These are phyloP conservation scores for Caenorhabditis inopinata DNA, from an alignment of 1,140 invertebrate genomes.

Conservation along the genomic window DNA sequence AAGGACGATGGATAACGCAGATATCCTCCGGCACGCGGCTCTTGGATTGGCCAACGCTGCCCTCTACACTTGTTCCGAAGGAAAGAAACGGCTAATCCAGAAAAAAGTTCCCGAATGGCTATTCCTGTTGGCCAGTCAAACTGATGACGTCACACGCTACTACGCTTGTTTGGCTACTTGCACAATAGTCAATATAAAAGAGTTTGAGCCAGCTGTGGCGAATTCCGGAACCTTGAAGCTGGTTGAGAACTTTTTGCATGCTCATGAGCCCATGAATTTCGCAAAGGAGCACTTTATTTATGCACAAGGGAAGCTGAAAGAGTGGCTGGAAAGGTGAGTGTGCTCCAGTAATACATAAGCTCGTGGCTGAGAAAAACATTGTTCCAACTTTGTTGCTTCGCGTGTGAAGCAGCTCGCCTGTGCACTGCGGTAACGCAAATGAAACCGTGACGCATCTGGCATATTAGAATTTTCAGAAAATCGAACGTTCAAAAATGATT, in stretches of 20 bases:
- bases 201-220: not conserved
- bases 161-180: slow-evolving; percentile 96
- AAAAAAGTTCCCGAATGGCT: slow-evolving; percentile 86
- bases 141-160: slow-evolving; percentile 83
- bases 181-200: slow-evolving; percentile 89
- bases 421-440: no score
- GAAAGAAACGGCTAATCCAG: slow-evolving; percentile 9
- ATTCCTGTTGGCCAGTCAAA: slow-evolving; percentile 92
- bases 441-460: no score
- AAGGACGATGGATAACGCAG: slow-evolving; percentile 59
- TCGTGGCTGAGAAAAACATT: no score
- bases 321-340: slow-evolving; percentile 73
- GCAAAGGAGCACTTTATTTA: slow-evolving; percentile 83
- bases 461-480: no score
- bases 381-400: no score
- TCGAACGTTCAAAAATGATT: no score
- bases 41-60: slow-evolving; percentile 92
- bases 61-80: slow-evolving; percentile 75
- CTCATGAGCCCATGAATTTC: slow-evolving; percentile 90
- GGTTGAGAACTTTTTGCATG: slow-evolving; percentile 91
- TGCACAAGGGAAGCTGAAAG: slow-evolving; percentile 90
- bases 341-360: not conserved
- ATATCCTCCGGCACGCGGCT: slow-evolving; percentile 85
- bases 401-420: no score
- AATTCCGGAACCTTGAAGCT: slow-evolving; percentile 76